Evolutionary conservation across 2,113 vertebrate genomes (phyloP).

Genomic region (Myocastor coypus): DNA sequence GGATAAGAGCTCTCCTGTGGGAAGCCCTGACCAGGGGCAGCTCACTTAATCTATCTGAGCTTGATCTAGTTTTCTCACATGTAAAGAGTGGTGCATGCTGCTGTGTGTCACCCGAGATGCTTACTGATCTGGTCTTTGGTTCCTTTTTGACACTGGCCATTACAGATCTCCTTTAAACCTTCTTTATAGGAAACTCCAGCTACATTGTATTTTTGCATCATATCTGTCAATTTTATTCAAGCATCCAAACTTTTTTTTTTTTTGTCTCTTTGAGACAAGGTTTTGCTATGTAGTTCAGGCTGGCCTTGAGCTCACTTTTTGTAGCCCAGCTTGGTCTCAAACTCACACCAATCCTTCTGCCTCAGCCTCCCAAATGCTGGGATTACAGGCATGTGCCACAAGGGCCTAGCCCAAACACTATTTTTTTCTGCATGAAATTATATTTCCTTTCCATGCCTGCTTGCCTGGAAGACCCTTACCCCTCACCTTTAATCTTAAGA

Average conservation of each 20-base stretch:
- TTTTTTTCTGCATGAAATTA: not conserved
- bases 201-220: not conserved
- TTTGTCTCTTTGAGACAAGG: conserved; percentile 3
- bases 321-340: too few species aligned
- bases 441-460: not conserved
- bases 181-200: not conserved
- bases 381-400: too few species aligned
- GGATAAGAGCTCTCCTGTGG: rapidly evolving
- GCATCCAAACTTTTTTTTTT: not conserved
- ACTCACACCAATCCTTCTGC: too few species aligned
- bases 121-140: not conserved
- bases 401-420: too few species aligned
- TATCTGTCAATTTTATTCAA: not conserved
- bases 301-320: too few species aligned
- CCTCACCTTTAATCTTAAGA: not conserved
- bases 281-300: too few species aligned
- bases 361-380: too few species aligned
- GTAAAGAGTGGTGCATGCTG: not conserved
- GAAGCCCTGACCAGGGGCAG: not conserved
- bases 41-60: not conserved
- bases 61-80: not conserved
- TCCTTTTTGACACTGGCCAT: not conserved
- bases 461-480: not conserved
- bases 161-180: not conserved
- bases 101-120: not conserved